Conservation (phyloP, 2,113 vertebrate species). For the Herpailurus yagouaroundi region DNA sequence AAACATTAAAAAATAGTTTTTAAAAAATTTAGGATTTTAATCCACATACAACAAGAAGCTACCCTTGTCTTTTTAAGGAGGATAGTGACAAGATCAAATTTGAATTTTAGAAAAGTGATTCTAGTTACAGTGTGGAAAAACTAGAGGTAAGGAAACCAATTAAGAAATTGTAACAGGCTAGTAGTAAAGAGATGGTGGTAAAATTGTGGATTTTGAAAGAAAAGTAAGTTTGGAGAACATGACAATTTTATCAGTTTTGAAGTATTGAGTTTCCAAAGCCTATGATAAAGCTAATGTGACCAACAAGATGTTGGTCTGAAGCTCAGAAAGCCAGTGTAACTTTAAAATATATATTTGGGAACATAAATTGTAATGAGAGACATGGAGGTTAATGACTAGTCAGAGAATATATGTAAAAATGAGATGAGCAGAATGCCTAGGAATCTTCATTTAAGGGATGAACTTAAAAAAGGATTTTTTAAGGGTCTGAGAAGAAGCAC, state of each 20-base stretch:
- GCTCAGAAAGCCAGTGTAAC: neutral
- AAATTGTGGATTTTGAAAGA: neutral
- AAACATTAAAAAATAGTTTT: no score
- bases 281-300: neutral
- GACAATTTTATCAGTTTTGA: neutral
- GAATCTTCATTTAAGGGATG: neutral
- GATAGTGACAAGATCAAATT: neutral
- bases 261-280: neutral
- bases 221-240: neutral
- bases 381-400: neutral
- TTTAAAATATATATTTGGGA: neutral
- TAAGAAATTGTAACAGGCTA: neutral
- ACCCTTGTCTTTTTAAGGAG: neutral
- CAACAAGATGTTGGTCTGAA: neutral
- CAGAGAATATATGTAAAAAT: neutral
- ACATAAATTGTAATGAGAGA: neutral
- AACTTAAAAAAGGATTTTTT: no score
- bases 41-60: neutral
- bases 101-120: neutral
- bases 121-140: neutral
- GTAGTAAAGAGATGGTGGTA: neutral
- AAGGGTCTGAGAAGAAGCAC: neutral
- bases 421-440: neutral
- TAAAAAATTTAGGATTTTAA: neutral
- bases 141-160: neutral